Evolutionary conservation across 2,888 invertebrate species (phyloP), one percentile per base, ranked within the genome.

Genomic region (Laothoe populi): DNA sequence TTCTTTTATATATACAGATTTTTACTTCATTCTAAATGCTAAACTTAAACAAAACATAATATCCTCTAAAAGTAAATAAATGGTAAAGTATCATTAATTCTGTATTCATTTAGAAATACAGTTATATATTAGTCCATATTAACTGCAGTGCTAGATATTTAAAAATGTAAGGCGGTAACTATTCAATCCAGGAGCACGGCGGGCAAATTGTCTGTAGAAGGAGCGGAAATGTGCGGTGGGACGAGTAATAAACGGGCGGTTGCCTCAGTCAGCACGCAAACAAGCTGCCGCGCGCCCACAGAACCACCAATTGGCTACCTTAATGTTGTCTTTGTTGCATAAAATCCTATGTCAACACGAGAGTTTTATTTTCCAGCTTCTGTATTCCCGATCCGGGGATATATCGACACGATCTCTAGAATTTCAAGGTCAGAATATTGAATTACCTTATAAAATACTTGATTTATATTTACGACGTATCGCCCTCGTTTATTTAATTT

Each of bases 131-230:
- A 65, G 65, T 65, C 62, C 10, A 24, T 40, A 13, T 46, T 63
- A 40, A 61, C 19, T 42, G 4, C 8, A 24, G n/a, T n/a, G n/a
- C 57, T 21, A 11, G 38, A 10, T 44, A 44, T 46, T 57, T 62
- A 68, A 66, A 66, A 63, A 46, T 11, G 38, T 48, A 61, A 57
- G 21, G 35, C 69, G 69, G 72, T 71, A 71, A 70, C 72, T 77
- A 75, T 78, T 79, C 75, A 79, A 79, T 78, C 72, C 74, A 70
- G 67, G 68, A 64, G 70, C 73, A 7, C 26, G 26, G 26, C 5
- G 75, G 74, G 81, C 75, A 83, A 83, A 83, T 83, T 77, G 76
- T 77, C 71, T 73, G 72, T 68, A 66, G 70, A 68, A 44, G 70
- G 72, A 67, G 67, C 78, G 81, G 81, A 81, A 78, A 78, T 78